Evolutionary conservation across 2,113 vertebrate genomes (phyloP), one percentile per base, ranked within the genome.

Genomic region (Coracopsis vasa): DNA sequence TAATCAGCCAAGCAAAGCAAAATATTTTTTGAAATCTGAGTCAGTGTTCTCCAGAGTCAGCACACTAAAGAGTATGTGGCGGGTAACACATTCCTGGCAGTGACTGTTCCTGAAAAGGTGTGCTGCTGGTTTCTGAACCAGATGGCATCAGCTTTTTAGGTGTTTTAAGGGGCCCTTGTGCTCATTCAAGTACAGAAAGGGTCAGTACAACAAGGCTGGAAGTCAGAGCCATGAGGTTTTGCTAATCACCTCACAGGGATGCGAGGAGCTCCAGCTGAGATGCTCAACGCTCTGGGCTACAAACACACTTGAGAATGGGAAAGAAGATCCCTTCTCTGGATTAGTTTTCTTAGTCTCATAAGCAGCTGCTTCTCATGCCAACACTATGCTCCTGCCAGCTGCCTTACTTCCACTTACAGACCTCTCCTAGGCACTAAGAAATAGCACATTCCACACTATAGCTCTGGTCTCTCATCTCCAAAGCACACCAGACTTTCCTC

Each of bases 1-100:
- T 98, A 98, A 41, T 98, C 98, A 77, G 95, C 97, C 44, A 99
- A 99, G 92, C 39, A 91, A 90, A 77, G 25, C 13, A 61, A 83
- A 82, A 24, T 20, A 33, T 41, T 84, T 92, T 83, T 75, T 85
- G 17, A 77, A 80, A 10, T 53, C 39, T 72, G 8, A 82, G 41
- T 31, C 79, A 73, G 51, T 11, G 33, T 17, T 56, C 62, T 51
- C 41, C 44, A 79, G 53, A 90, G 61, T 45, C 41, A 62, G n/a
- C 16, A 53, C 45, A 80, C 28, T 14, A 16, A 78, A 67, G 47
- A 88, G 14, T 18, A 54, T 2, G 35, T 20, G 39, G 47, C 16
- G 33, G 25, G 33, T 25, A 89, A 54, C 78, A 66, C 0, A 0
- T 11, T 92, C 37, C 41, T 41, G 25, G 47, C 31, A 58, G 50